phyloP scores from a whole-genome alignment of 2,113 vertebrate genomes.

The Colius striatus region DNA sequence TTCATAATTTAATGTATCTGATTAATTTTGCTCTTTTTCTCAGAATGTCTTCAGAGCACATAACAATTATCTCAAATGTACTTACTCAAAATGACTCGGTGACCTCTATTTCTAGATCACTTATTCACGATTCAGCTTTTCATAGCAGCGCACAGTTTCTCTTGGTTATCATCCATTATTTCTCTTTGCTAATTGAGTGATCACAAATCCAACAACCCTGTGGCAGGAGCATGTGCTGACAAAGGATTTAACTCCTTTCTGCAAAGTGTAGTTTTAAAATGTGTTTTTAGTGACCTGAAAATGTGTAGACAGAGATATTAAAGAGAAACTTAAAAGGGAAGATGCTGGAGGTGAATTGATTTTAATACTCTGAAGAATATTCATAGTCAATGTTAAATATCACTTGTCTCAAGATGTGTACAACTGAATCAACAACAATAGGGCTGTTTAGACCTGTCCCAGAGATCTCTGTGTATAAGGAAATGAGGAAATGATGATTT shows the following conservation, averaged over 20 bases:
- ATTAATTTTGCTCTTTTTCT: conserved; percentile 64
- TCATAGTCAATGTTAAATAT: not conserved
- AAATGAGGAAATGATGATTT: not conserved
- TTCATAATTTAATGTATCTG: conserved; percentile 66
- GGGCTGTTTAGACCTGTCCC: not conserved
- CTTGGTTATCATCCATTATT: not conserved
- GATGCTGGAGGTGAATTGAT: not conserved
- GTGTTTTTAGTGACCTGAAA: not conserved
- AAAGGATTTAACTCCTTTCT: not conserved
- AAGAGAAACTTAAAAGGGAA: not conserved
- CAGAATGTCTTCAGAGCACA: conserved; percentile 26
- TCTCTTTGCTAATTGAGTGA: conserved; percentile 6
- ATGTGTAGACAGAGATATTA: not conserved
- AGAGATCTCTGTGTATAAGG: not conserved
- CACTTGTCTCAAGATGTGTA: not conserved
- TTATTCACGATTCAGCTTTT: conserved; percentile 43
- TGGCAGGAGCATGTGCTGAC: not conserved
- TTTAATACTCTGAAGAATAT: not conserved
- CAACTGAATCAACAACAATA: not conserved
- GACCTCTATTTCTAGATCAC: conserved; percentile 45
- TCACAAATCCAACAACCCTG: not conserved
- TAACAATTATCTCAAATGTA: conserved; percentile 54
- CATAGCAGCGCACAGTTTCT: not conserved
- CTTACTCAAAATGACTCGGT: conserved; percentile 2
- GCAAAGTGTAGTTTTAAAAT: not conserved